Evolutionary conservation across 2,113 vertebrate genomes (phyloP), one percentile per base, ranked within the genome.

Genomic region (Scartelaos histophorus): DNA sequence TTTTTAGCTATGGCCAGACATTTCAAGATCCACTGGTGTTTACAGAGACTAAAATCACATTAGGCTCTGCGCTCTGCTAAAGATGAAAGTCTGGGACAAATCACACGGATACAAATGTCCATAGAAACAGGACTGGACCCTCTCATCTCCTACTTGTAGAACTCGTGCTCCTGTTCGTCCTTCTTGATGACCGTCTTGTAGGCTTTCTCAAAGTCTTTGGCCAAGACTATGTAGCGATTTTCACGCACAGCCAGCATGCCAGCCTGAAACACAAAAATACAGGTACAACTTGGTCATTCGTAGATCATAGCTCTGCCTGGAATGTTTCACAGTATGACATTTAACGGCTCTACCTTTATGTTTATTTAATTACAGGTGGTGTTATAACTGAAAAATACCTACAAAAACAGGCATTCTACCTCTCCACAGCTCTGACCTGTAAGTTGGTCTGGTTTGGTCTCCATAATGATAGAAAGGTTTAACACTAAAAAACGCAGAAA

Each of bases 141-240:
- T 43, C 7, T 11, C 11, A 45, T 68, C 29, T 17, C 87, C 92
- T 95, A 98, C 80, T 98, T 98, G 92, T 98, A 98, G 91, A 98
- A 98, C 80, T 98, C 96, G 1, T 98, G 96, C 77, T 98, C 96
- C 85, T 98, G 96, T 71, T 98, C 96, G 0, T 98, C 96, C 84
- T 97, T 97, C 88, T 96, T 97, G 91, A 98, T 98, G 78, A 97
- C 96, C 0, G 95, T 98, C 89, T 97, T 98, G 86, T 98, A 98
- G 0, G 96, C 96, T 73, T 97, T 97, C 82, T 98, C 96, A 0
- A 98, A 98, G 90, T 98, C 96, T 90, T 98, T 97, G 78, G 95
- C 95, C 88, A 98, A 79, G 64, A 98, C 96, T 3, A 98, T 97
- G 86, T 98, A 98, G 12, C 96, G 90, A 89, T 98, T 98, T 88